Base-by-base conservation (phyloP, 2,797 vertebrate species). In the Poecilia picta region DNA sequence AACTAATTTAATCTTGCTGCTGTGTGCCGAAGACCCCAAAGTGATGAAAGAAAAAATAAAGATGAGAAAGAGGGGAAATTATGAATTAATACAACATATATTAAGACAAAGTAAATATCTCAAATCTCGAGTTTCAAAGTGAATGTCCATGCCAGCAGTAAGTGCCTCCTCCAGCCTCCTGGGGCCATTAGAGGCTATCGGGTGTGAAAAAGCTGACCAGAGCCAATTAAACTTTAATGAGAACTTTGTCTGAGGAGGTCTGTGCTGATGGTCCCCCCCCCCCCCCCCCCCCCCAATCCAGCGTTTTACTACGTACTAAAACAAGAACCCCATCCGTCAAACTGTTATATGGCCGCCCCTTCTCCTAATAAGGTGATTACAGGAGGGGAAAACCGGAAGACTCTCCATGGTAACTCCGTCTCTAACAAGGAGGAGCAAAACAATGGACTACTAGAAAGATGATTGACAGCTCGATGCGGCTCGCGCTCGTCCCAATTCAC, bases 341-440 rank as follows among this genome's bases (percentile, higher is more conserved):
- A 75, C 78, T 47, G 46, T 70, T 70, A 7, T 77, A 78, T 83
- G 78, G 81, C 84, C 77, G 80, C 77, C 89, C 84, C 78, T 72
- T 83, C 72, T 87, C 89, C 91, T 83, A 81, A 91, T 91, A 86
- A 83, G 90, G 89, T 72, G 71, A 89, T 89, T 72, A 82, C 78
- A 78, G 74, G 76, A 77, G 81, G 57, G 81, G 74, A 39, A 75
- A 73, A 79, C 86, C 83, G 91, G 86, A 93, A 91, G 89, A 47
- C 82, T 89, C 89, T 91, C 91, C 91, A 91, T 89, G 88, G 93
- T 51, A 91, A 94, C 92, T 79, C 87, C 83, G 78, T 87, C 83
- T 85, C 83, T 88, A 89, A 87, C 82, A 86, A 86, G 87, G 79
- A 78, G 80, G 86, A 70, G 79, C 76, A 43, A 87, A 89, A 91